Evolutionary conservation across 2,797 vertebrate species (phyloP).

Genomic region (Syncerus caffer): DNA sequence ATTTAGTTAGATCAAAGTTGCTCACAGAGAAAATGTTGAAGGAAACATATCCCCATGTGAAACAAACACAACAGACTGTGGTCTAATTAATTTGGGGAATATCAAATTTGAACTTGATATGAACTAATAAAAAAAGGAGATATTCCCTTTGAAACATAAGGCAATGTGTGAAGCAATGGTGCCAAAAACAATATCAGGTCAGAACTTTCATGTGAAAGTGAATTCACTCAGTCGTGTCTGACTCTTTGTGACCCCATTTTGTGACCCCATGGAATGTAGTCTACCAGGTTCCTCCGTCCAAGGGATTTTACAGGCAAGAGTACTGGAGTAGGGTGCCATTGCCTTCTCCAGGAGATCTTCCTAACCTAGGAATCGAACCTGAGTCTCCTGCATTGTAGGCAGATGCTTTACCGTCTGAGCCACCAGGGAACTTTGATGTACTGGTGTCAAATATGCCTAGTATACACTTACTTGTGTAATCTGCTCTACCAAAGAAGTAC

Average conservation of each 20-base stretch:
- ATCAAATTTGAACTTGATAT: not conserved
- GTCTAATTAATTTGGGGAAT: not conserved
- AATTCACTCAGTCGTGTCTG: no score
- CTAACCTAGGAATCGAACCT: rapidly evolving
- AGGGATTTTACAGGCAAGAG: no score
- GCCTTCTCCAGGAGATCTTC: no score
- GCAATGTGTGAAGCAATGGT: not conserved
- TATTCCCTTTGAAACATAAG: not conserved
- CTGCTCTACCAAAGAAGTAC: not conserved
- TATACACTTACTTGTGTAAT: not conserved
- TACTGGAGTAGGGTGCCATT: no score
- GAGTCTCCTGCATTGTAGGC: no score
- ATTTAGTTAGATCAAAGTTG: not conserved
- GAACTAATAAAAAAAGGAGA: not conserved
- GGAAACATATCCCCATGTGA: not conserved
- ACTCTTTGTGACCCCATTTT: no score
- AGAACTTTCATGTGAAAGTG: not conserved
- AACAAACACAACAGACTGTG: not conserved
- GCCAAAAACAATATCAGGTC: not conserved
- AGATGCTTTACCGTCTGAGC: no score
- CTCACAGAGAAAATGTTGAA: not conserved
- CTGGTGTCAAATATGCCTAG: not conserved
- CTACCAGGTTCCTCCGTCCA: rapidly evolving
- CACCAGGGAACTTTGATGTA: not conserved
- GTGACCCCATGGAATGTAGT: no score